Conservation (phyloP, 1,140 invertebrate genomes). For the Oryctes rhinoceros region DNA sequence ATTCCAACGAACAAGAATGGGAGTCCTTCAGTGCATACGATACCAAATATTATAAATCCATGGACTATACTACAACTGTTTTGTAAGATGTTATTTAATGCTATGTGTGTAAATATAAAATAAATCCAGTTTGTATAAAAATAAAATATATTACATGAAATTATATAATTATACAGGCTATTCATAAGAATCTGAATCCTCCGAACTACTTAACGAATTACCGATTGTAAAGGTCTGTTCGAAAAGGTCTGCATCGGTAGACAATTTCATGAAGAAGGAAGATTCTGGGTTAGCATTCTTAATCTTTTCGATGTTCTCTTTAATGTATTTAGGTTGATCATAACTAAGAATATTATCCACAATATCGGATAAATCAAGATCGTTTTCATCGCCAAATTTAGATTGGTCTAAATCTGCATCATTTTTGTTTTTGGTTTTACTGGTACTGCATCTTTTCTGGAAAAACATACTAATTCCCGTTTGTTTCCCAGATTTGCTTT, state of each 20-base stretch:
- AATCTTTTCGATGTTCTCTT: constrained; percentile 6
- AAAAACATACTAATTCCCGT: constrained; percentile 51
- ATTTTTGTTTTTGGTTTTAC: neutral
- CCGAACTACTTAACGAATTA: constrained; percentile 52
- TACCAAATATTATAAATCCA: constrained; percentile 28
- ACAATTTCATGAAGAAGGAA: constrained; percentile 31
- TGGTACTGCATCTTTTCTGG: constrained; percentile 46
- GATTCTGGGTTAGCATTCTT: neutral
- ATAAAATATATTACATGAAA: neutral
- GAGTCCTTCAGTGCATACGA: constrained; percentile 43
- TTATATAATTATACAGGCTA: constrained; percentile 9
- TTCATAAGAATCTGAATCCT: constrained; percentile 40
- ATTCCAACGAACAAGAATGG: constrained; percentile 54
- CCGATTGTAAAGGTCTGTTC: constrained; percentile 53
- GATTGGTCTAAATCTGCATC: constrained; percentile 53
- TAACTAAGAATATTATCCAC: constrained; percentile 55
- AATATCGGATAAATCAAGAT: constrained; percentile 68
- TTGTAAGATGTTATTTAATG: neutral
- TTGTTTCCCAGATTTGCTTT: constrained; percentile 36
- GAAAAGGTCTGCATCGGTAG: constrained; percentile 54
- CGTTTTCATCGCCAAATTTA: constrained; percentile 60
- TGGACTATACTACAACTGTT: constrained; percentile 11
- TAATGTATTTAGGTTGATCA: constrained; percentile 39
- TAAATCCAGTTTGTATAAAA: constrained; percentile 49
- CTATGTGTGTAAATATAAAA: constrained; percentile 38